Conservation (phyloP, 2,888 invertebrate genomes). For the Brenthis daphne region DNA sequence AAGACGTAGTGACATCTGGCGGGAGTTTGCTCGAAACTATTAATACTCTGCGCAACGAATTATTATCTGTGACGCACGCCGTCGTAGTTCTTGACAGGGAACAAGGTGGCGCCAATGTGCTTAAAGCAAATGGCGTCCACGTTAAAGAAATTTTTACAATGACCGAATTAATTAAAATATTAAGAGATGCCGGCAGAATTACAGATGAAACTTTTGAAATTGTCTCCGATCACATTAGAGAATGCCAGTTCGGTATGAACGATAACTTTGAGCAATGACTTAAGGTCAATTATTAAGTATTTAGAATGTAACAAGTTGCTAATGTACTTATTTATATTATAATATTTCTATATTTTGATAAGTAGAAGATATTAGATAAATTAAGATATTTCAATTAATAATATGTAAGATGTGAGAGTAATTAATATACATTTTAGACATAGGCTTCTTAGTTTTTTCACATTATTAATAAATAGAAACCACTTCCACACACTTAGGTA, state of each 20-base stretch:
- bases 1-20: slow-evolving; percentile 97
- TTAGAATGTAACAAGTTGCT: background rate
- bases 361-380: too few species aligned
- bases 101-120: slow-evolving; percentile 92
- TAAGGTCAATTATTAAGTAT: background rate
- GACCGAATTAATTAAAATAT: slow-evolving; percentile 83
- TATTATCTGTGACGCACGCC: slow-evolving; percentile 87
- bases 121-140: slow-evolving; percentile 86
- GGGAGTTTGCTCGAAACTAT: slow-evolving; percentile 96
- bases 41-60: slow-evolving; percentile 84
- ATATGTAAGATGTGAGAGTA: too few species aligned
- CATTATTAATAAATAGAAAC: too few species aligned
- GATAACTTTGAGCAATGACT: slow-evolving; percentile 51
- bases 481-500: too few species aligned
- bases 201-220: slow-evolving; percentile 68
- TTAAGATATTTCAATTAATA: too few species aligned
- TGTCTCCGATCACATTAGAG: slow-evolving; percentile 67
- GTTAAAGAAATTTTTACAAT: slow-evolving; percentile 87
- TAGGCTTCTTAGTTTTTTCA: too few species aligned
- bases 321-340: slow-evolving; percentile 20
- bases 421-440: too few species aligned
- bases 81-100: slow-evolving; percentile 95
- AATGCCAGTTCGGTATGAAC: slow-evolving; percentile 65
- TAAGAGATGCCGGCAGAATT: slow-evolving; percentile 85
- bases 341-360: background rate